Percentiles rank a stretch among this genome's conserved stretches.
phyloP scores from a whole-genome alignment of 2,888 invertebrate species.

The Eutolmus rufibarbis region DNA sequence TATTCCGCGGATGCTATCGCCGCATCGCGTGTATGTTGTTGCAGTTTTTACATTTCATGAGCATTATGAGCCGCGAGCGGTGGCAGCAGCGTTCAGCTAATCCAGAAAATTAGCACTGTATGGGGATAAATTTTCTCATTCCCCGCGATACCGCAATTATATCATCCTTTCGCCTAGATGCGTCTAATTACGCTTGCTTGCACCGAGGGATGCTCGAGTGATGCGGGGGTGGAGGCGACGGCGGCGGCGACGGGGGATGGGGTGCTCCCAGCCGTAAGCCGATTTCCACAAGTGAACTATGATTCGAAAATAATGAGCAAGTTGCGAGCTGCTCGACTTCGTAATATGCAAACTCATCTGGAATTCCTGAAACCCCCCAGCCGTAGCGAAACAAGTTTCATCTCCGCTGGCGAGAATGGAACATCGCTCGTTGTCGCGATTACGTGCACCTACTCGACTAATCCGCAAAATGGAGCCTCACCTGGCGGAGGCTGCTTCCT shows the following conservation, averaged over 20 bases:
- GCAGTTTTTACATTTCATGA: not conserved
- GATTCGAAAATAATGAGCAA: not conserved
- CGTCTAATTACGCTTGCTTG: not conserved
- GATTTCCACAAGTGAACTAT: not conserved
- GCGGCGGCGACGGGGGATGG: not conserved
- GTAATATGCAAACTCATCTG: constrained; percentile 3
- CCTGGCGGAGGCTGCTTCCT: not conserved
- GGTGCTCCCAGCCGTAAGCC: not conserved
- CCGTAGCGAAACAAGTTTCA: constrained; percentile 3
- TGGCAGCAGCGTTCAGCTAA: not conserved
- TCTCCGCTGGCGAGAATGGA: not conserved
- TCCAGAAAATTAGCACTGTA: not conserved
- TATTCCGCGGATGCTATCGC: not conserved
- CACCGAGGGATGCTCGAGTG: not conserved
- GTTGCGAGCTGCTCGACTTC: not conserved
- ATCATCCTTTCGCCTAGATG: not conserved
- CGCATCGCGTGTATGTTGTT: not conserved
- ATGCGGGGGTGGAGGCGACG: too few relatives aligned
- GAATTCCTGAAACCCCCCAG: not conserved
- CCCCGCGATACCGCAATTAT: not conserved
- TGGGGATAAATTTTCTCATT: not conserved
- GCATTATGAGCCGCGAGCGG: not conserved
- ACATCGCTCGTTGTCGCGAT: constrained; percentile 1
- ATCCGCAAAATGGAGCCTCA: not conserved
- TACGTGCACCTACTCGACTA: not conserved